A percentile compares a stretch with the other conserved stretches of the same genome.
Evolutionary conservation across 64 coral and sea anemone genomes (phyloP).

Genomic region (Orbicella faveolata): DNA sequence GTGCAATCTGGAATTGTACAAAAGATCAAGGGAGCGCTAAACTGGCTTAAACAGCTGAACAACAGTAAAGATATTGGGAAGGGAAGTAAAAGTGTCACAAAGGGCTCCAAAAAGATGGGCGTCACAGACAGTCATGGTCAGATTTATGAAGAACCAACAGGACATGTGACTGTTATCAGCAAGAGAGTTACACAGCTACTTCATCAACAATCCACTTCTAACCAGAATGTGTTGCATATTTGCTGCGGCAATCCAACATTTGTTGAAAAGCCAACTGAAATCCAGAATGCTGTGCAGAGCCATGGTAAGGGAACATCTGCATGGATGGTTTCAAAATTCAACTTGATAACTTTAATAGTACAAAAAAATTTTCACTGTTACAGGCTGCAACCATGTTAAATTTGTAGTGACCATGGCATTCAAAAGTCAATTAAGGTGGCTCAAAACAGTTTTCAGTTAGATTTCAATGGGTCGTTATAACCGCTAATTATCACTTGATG

Average conservation of each 20-base stretch:
- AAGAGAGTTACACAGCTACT: slow-evolving; percentile 37
- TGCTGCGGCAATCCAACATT: slow-evolving; percentile 69
- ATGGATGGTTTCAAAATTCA: not conserved
- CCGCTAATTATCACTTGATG: no score
- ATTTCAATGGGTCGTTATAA: no score
- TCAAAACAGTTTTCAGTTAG: no score
- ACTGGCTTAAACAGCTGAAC: slow-evolving; percentile 48
- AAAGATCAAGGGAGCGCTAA: slow-evolving; percentile 49
- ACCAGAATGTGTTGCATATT: slow-evolving; percentile 87
- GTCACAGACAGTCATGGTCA: not conserved
- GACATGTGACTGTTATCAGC: slow-evolving; percentile 9
- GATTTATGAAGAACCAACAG: not conserved
- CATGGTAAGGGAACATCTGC: not conserved
- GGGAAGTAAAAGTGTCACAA: slow-evolving; percentile 12
- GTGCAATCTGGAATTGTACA: slow-evolving; percentile 83
- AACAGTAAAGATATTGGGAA: slow-evolving; percentile 10
- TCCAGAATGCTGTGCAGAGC: not conserved
- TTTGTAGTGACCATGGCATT: no score
- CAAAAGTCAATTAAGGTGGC: no score
- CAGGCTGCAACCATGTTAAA: no score
- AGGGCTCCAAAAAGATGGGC: slow-evolving; percentile 33
- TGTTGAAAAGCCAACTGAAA: not conserved
- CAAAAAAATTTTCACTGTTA: no score
- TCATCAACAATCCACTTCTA: slow-evolving; percentile 70
- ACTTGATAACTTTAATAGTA: no score